Evolutionary conservation across 2,113 vertebrate genomes (phyloP).

Genomic region (Vulpes vulpes): DNA sequence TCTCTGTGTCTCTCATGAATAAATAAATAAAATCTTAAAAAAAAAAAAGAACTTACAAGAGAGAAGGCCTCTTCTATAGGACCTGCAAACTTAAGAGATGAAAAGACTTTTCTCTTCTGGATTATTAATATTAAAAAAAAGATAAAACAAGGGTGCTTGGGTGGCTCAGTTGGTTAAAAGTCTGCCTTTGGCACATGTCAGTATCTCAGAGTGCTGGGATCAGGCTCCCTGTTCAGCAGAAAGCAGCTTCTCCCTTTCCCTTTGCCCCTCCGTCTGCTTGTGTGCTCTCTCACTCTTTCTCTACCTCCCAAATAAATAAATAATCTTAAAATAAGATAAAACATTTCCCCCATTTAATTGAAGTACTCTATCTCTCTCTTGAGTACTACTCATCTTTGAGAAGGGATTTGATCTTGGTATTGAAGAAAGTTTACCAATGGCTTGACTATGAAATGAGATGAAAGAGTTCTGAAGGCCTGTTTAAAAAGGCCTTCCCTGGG

Average conservation of each 20-base stretch:
- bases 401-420: slow-evolving; percentile 8
- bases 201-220: neutral
- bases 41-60: neutral
- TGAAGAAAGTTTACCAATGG: neutral
- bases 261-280: neutral
- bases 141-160: neutral
- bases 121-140: neutral
- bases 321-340: neutral
- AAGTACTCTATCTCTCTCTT: neutral
- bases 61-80: neutral
- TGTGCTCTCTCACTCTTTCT: neutral
- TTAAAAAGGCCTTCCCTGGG: neutral
- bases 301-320: neutral
- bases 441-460: neutral
- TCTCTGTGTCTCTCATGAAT: no score
- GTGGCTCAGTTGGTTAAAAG: neutral
- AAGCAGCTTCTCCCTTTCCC: neutral
- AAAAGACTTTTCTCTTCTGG: neutral
- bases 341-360: neutral
- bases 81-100: neutral
- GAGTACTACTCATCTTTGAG: neutral
- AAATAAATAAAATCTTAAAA: no score
- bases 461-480: neutral
- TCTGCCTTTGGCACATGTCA: neutral
- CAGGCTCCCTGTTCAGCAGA: neutral